Conservation (phyloP, 2,113 vertebrate genomes). For the Probosciger aterrimus region DNA sequence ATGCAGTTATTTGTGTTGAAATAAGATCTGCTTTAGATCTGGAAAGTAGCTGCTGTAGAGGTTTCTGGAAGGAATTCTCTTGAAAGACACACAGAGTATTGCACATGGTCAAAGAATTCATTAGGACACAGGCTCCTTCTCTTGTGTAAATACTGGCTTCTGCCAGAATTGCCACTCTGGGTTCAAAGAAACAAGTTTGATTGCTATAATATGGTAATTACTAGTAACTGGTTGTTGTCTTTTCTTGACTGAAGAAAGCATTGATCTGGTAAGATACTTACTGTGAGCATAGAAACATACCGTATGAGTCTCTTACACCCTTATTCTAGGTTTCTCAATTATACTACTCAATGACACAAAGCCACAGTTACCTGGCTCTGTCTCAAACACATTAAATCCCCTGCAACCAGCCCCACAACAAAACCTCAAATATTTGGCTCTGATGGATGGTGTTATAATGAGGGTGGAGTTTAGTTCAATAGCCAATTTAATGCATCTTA, state of each 20-base stretch:
- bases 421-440: slow-evolving; percentile 26
- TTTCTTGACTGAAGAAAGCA: background rate
- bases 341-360: background rate
- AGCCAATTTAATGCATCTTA: slow-evolving; percentile 23
- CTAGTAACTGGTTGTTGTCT: background rate
- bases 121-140: background rate
- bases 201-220: background rate
- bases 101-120: background rate
- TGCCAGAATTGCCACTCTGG: background rate
- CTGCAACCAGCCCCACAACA: background rate
- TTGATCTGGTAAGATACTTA: background rate
- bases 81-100: background rate
- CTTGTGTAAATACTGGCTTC: background rate
- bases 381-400: background rate
- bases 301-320: background rate
- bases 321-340: background rate
- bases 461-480: slow-evolving; percentile 33
- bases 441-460: background rate
- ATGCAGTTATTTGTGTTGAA: background rate
- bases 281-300: background rate
- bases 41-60: background rate
- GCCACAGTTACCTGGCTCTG: slow-evolving; percentile 18
- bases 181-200: background rate
- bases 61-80: slow-evolving; percentile 12
- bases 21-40: background rate